Conservation (phyloP, 2,888 invertebrate species). For the Meta bourneti region DNA sequence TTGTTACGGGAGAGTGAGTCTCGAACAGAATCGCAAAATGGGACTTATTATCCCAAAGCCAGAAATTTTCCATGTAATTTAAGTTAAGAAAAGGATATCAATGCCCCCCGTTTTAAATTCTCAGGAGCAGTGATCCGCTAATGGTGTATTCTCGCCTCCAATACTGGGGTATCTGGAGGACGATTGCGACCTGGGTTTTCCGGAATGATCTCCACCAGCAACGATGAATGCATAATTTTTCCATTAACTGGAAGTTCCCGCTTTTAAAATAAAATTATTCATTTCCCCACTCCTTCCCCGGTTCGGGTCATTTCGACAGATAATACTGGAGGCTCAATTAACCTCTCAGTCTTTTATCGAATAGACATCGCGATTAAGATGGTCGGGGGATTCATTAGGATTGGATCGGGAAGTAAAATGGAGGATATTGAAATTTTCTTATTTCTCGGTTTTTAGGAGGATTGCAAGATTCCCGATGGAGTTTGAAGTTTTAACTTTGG, state of each 20-base stretch:
- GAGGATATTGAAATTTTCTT: neutral
- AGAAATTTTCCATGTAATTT: neutral
- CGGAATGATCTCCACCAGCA: slow-evolving; percentile 20
- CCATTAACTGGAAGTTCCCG: slow-evolving; percentile 34
- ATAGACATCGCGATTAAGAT: slow-evolving; percentile 17
- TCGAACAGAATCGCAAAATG: neutral
- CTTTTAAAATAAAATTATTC: slow-evolving; percentile 39
- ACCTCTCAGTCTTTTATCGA: slow-evolving; percentile 15
- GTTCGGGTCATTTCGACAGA: slow-evolving; percentile 8
- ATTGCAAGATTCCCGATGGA: too few relatives aligned
- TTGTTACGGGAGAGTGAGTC: too few relatives aligned
- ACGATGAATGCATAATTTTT: slow-evolving; percentile 49
- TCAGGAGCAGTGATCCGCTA: slow-evolving; percentile 29
- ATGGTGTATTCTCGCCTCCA: slow-evolving; percentile 38
- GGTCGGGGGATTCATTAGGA: neutral
- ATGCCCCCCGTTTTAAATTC: slow-evolving; percentile 1
- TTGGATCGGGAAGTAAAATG: neutral
- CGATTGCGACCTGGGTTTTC: slow-evolving; percentile 21
- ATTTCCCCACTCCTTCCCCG: neutral
- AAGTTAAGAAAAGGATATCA: slow-evolving; percentile 24
- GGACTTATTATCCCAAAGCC: neutral
- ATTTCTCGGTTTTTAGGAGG: too few relatives aligned
- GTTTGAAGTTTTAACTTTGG: too few relatives aligned
- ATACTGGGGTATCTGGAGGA: slow-evolving; percentile 8
- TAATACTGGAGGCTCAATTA: slow-evolving; percentile 36